A percentile compares a stretch with the other conserved stretches of the same genome.
phyloP scores from a whole-genome alignment of 2,113 vertebrate genomes.

The Xiphorhynchus elegans region DNA sequence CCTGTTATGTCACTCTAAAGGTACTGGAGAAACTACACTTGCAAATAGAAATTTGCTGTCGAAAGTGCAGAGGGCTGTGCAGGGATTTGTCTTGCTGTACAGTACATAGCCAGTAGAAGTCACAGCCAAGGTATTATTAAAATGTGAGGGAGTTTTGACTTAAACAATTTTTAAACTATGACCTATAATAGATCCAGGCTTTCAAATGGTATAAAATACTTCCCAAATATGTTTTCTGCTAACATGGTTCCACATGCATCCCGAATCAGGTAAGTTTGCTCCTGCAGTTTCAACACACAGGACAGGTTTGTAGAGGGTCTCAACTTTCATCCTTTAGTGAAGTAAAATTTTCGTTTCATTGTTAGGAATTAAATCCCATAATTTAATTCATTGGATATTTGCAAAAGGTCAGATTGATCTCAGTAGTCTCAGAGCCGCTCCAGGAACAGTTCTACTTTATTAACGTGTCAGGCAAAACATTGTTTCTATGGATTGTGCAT shows the following conservation, averaged over 20 bases:
- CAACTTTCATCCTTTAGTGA: neutral
- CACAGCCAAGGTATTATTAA: neutral
- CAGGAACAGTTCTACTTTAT: slow-evolving; percentile 2
- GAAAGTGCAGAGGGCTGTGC: neutral
- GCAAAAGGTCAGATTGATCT: neutral
- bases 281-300: neutral
- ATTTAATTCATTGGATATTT: neutral
- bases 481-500: slow-evolving; percentile 37
- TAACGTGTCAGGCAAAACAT: neutral
- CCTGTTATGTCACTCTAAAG: neutral
- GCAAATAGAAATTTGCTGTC: neutral
- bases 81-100: neutral
- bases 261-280: neutral
- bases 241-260: neutral
- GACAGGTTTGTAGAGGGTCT: neutral
- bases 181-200: neutral
- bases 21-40: neutral
- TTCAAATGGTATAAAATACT: neutral
- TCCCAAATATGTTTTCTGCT: neutral
- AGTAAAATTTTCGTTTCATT: neutral
- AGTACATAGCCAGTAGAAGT: neutral
- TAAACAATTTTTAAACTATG: neutral
- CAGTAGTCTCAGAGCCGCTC: neutral
- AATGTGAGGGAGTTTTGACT: neutral
- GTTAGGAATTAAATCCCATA: neutral